Percentiles rank a stretch among this genome's conserved stretches.
phyloP scores from a whole-genome alignment of 2,888 invertebrate species.

The Thecophora atra region DNA sequence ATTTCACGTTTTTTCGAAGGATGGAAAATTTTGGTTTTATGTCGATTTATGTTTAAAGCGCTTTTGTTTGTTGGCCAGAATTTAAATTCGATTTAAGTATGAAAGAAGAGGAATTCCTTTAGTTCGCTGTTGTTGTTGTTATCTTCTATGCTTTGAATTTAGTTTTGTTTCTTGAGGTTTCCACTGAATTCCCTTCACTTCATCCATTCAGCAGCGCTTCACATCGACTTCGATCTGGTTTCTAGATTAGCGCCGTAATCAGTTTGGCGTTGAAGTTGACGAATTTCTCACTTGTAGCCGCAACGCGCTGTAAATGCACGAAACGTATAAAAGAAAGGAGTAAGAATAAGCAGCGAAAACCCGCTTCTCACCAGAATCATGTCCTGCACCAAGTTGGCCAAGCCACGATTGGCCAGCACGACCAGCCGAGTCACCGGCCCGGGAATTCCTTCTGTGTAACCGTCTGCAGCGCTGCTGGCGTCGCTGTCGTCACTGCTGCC shows the following conservation, averaged over 20 bases:
- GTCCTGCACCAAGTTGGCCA: constrained; percentile 88
- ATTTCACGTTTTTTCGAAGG: too few relatives aligned
- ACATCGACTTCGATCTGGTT: background rate
- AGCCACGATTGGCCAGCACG: constrained; percentile 86
- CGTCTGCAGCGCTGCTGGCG: constrained; percentile 68
- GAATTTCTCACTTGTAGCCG: constrained; percentile 89
- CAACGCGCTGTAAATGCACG: constrained; percentile 73
- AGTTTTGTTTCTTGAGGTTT: too few relatives aligned
- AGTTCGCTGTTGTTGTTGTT: too few relatives aligned
- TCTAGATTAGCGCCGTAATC: constrained; percentile 87
- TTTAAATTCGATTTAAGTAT: too few relatives aligned
- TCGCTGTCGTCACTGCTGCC: constrained; percentile 68
- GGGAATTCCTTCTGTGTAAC: constrained; percentile 83
- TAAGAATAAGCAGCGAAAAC: too few relatives aligned
- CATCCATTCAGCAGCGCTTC: too few relatives aligned
- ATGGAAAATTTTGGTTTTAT: too few relatives aligned
- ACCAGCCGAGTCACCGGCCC: constrained; percentile 87
- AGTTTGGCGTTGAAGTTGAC: constrained; percentile 93
- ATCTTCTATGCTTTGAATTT: too few relatives aligned
- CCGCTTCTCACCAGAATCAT: constrained; percentile 77
- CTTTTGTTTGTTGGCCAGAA: too few relatives aligned
- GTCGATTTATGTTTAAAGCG: too few relatives aligned
- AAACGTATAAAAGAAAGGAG: background rate
- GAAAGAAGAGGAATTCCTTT: too few relatives aligned
- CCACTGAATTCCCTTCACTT: too few relatives aligned